A percentile compares a stretch with the other conserved stretches of the same genome.
Conservation (phyloP, 2,797 vertebrate genomes). For the Nasua narica region DNA sequence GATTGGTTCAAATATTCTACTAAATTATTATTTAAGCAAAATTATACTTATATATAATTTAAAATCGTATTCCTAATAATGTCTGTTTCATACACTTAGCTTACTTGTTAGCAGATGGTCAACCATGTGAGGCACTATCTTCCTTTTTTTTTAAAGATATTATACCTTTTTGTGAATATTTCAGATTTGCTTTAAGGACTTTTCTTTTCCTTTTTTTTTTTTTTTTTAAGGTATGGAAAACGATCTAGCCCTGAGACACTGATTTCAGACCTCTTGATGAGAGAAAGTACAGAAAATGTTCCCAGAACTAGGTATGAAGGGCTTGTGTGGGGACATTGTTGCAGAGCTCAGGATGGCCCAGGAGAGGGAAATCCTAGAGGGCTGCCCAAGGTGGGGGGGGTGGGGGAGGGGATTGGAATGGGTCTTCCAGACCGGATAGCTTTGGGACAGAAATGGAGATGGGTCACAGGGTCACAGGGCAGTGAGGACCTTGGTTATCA, state of each 20-base stretch:
- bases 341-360: background rate
- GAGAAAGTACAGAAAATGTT: conserved; percentile 90
- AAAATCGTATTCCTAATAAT: background rate
- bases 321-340: background rate
- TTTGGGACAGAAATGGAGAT: background rate
- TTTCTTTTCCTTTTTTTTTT: conserved; percentile 26
- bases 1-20: background rate
- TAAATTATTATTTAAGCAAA: background rate
- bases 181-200: background rate
- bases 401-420: background rate
- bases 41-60: background rate
- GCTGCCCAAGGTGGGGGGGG: background rate
- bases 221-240: conserved; percentile 91
- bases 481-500: background rate
- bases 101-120: background rate
- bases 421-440: background rate
- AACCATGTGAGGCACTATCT: background rate
- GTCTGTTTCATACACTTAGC: background rate
- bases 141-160: background rate
- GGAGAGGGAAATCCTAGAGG: background rate
- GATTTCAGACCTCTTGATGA: conserved; percentile 91
- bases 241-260: conserved; percentile 90
- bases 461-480: no score
- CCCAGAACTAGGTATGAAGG: conserved; percentile 89
- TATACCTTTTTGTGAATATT: background rate